Conservation (phyloP, 2,797 vertebrate genomes). For the Lindbergichthys nudifrons region DNA sequence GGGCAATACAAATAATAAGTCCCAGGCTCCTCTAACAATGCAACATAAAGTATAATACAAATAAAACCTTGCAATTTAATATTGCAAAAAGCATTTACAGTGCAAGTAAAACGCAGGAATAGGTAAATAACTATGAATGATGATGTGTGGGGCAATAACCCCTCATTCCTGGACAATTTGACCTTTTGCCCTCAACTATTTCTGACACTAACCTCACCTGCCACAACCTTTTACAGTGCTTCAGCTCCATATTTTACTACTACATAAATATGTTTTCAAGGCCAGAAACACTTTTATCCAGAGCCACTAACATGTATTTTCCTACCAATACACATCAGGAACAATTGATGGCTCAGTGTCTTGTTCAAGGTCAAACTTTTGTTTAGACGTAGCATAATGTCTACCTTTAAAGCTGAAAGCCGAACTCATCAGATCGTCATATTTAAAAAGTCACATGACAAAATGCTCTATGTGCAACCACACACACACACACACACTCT, state of each 20-base stretch:
- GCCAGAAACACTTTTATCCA: background rate
- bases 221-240: background rate
- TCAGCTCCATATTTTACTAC: background rate
- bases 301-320: background rate
- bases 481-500: background rate
- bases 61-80: too few relatives aligned
- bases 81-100: too few relatives aligned
- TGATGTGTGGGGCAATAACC: background rate
- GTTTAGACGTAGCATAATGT: background rate
- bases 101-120: too few relatives aligned
- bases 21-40: too few relatives aligned
- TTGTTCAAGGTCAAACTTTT: background rate
- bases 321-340: too few relatives aligned
- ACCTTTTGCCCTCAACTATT: background rate
- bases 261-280: background rate
- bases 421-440: background rate
- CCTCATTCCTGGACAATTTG: background rate
- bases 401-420: background rate
- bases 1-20: too few relatives aligned
- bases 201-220: background rate
- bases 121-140: too few relatives aligned
- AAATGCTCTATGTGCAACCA: background rate
- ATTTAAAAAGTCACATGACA: constrained; percentile 33
- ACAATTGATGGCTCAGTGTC: too few relatives aligned
- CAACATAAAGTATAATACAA: too few relatives aligned